phyloP scores from a whole-genome alignment of 2,113 vertebrate genomes.

The Pedetes capensis region DNA sequence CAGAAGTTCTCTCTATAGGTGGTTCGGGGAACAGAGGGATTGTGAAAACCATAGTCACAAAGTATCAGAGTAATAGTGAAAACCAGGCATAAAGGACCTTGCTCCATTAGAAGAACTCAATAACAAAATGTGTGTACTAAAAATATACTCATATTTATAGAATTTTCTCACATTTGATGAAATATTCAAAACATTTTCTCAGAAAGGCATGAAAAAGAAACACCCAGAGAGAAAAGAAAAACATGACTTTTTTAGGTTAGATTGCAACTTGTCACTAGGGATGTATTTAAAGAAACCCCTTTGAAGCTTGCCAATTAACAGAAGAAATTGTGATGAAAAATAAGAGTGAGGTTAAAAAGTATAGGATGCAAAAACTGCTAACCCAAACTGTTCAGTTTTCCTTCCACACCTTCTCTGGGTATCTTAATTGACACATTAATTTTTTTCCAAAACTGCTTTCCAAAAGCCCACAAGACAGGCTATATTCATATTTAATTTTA shows the following conservation, averaged over 20 bases:
- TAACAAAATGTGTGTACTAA: neutral
- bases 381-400: neutral
- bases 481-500: neutral
- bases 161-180: conserved; percentile 47
- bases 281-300: neutral
- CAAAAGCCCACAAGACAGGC: neutral
- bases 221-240: conserved; percentile 5
- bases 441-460: neutral
- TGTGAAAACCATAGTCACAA: neutral
- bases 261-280: conserved; percentile 30
- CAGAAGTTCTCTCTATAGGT: neutral
- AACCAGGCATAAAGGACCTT: neutral
- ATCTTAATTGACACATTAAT: neutral
- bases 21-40: neutral
- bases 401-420: neutral
- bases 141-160: conserved; percentile 28
- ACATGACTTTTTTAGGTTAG: conserved; percentile 20
- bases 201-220: conserved; percentile 33
- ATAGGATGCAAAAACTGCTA: neutral
- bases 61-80: neutral
- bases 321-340: conserved; percentile 10
- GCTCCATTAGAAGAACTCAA: neutral
- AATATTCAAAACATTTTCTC: conserved; percentile 51
- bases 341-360: neutral
- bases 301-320: conserved; percentile 38